Evolutionary conservation across 2,888 invertebrate genomes (phyloP), one percentile per base, ranked within the genome.

Genomic region (Cryptosula pallasiana): DNA sequence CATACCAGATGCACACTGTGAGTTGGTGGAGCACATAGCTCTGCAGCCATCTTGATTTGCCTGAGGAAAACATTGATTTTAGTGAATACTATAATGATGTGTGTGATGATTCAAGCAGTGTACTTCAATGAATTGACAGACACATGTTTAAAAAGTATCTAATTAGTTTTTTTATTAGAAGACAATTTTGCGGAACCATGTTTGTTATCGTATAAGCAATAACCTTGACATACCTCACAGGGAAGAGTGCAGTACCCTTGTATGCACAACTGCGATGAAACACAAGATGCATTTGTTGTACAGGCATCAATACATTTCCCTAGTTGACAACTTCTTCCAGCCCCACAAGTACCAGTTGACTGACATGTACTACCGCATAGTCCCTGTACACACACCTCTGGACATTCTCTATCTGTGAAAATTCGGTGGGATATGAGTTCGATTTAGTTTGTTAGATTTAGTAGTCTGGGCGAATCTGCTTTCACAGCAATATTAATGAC

Each of bases 11-110:
- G 55, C 55, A n/a, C 55, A 55, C 55, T 55, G 55, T 23, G 16
- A 5, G 23, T 25, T 55, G 55, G 16, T 25, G 5, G 55, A 23
- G 25, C 55, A 55, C 5, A 20, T 55, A 5, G 16, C 55, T 23
- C 55, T 20, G 55, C 55, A 55, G 55, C 55, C 55, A 55, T 55
- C 55, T 55, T 55, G 23, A 23, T 55, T 55, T 55, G 55, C 23
- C 55, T 55, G 23, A 55, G 25, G 3, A 55, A 55, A 23, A 23
- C 5, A 20, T 45, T 45, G 9, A n/a, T n/a, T n/a, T n/a, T n/a
- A n/a, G n/a, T n/a, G n/a, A n/a, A n/a, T n/a, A n/a, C n/a, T n/a
- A n/a, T n/a, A n/a, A n/a, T n/a, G n/a, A n/a, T n/a, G n/a, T n/a
- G n/a, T n/a, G n/a, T n/a, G n/a, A n/a, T n/a, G n/a, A n/a, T n/a